phyloP scores from a whole-genome alignment of 1,140 invertebrate species.

The Formica selysi region DNA sequence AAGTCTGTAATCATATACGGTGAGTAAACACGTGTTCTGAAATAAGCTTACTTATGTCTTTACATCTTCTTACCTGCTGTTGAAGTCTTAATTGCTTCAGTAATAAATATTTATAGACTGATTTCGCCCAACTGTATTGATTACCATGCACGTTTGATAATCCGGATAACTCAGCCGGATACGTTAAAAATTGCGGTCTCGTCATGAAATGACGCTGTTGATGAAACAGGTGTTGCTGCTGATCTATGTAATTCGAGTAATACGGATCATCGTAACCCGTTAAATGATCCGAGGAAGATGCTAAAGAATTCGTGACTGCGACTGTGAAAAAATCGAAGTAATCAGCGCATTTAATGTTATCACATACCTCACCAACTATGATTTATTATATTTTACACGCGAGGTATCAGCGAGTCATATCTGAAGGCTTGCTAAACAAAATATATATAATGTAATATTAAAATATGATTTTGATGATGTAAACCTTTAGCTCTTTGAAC shows the following conservation, averaged over 20 bases:
- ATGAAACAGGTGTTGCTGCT: conserved; percentile 76
- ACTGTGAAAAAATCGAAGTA: conserved; percentile 72
- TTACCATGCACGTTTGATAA: conserved; percentile 52
- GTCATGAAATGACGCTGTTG: conserved; percentile 70
- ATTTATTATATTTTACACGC: neutral
- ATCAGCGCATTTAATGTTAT: conserved; percentile 15
- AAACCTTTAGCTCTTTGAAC: conserved; percentile 79
- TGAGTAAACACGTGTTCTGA: conserved; percentile 7
- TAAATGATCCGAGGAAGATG: conserved; percentile 69
- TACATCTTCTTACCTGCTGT: conserved; percentile 68
- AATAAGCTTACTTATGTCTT: conserved; percentile 8
- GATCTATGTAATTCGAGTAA: conserved; percentile 75
- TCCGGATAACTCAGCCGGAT: conserved; percentile 57
- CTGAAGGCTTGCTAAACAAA: neutral
- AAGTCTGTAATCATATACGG: conserved; percentile 42
- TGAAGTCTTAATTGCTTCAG: conserved; percentile 71
- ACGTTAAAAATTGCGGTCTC: conserved; percentile 66
- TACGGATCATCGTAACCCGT: conserved; percentile 70
- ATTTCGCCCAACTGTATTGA: conserved; percentile 64
- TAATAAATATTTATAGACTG: conserved; percentile 73
- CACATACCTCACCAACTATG: neutral
- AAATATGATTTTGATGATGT: conserved; percentile 38
- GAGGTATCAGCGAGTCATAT: conserved; percentile 31
- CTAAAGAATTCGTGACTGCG: conserved; percentile 78
- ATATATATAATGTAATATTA: conserved; percentile 4